A percentile compares a stretch with the other conserved stretches of the same genome.
Evolutionary conservation across 2,113 vertebrate genomes (phyloP).

Genomic region (Zosterops borbonicus): DNA sequence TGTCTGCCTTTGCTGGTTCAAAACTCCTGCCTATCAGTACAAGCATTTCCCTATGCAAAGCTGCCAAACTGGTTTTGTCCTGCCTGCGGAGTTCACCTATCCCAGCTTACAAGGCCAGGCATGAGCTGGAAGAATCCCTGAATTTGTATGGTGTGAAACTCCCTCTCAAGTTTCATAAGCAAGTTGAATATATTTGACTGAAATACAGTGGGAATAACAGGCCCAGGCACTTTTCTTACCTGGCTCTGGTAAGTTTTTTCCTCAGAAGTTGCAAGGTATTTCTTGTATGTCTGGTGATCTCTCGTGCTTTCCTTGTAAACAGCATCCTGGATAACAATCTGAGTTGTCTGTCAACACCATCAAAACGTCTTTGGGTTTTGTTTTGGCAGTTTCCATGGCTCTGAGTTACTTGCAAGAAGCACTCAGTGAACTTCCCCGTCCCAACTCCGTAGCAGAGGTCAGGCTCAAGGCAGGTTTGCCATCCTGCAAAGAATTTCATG

Average conservation of each 20-base stretch:
- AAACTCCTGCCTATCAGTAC: not conserved
- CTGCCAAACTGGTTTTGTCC: not conserved
- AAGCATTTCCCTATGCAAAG: not conserved
- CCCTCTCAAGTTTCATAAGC: not conserved
- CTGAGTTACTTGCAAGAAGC: not conserved
- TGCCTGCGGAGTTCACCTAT: not conserved
- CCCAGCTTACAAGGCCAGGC: not conserved
- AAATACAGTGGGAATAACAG: not conserved
- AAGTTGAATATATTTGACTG: not conserved
- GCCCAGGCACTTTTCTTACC: not conserved
- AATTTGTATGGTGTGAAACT: not conserved
- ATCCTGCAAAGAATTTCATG: not conserved
- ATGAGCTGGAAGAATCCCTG: not conserved
- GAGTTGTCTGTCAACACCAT: not conserved
- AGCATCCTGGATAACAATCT: not conserved
- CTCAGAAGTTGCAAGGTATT: not conserved
- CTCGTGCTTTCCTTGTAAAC: rapidly evolving
- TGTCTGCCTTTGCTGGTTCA: not conserved
- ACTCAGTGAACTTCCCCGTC: not conserved
- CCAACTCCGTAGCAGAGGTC: rapidly evolving
- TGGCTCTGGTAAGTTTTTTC: not conserved
- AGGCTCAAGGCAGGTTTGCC: not conserved
- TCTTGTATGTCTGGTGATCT: not conserved
- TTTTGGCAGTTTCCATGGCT: not conserved
- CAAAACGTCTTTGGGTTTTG: not conserved